Evolutionary conservation across 2,113 vertebrate genomes (phyloP).

Genomic region (Gavia stellata): DNA sequence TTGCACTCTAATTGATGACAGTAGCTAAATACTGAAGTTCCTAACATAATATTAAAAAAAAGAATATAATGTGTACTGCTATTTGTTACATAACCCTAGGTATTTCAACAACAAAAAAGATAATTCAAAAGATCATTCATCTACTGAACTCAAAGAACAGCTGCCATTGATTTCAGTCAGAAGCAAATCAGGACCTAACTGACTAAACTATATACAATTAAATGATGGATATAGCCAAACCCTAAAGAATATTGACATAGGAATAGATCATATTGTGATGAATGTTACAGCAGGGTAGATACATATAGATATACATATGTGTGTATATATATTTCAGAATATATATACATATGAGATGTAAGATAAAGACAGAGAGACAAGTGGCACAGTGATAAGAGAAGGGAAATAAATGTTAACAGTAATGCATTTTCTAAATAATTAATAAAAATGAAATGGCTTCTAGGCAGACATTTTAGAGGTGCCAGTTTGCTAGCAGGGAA

Average conservation of each 20-base stretch:
- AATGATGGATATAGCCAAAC: background rate
- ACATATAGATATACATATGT: background rate
- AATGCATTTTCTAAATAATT: background rate
- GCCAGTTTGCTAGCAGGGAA: background rate
- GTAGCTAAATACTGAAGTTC: background rate
- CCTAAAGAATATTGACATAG: background rate
- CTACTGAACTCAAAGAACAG: background rate
- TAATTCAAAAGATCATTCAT: background rate
- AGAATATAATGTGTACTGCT: rapidly evolving
- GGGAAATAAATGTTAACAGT: background rate
- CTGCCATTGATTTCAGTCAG: background rate
- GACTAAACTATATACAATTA: background rate
- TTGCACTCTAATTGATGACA: background rate
- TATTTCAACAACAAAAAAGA: background rate
- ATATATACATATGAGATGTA: background rate
- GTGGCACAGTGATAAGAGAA: background rate
- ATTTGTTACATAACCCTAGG: background rate
- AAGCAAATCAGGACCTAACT: background rate
- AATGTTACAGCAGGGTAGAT: background rate
- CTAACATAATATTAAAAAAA: background rate
- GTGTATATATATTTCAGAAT: background rate
- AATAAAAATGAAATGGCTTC: background rate
- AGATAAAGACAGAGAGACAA: background rate
- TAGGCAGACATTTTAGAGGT: background rate
- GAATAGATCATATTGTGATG: background rate